Evolutionary conservation across 2,797 vertebrate species (phyloP).

Genomic region (Sciurus carolinensis): DNA sequence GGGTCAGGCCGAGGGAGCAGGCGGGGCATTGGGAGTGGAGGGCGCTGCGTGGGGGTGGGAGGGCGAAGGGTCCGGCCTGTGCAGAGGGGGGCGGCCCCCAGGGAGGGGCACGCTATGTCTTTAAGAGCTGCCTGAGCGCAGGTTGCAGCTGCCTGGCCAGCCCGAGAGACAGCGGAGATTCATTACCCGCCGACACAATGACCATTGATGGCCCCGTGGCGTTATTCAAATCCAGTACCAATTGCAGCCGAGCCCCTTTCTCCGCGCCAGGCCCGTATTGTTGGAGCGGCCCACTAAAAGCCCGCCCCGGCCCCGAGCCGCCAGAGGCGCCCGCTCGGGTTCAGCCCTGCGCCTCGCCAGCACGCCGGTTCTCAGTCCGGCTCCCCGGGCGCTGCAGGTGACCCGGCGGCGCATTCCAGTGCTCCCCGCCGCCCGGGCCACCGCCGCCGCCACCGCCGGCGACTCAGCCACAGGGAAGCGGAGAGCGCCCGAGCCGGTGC

Average conservation of each 20-base stretch:
- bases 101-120: slow-evolving; percentile 92
- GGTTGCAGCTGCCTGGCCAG: slow-evolving; percentile 96
- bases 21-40: slow-evolving; percentile 70
- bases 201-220: slow-evolving; percentile 99
- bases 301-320: slow-evolving; percentile 91
- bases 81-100: slow-evolving; percentile 68
- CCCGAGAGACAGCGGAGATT: slow-evolving; percentile 98
- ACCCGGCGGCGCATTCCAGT: slow-evolving; percentile 84
- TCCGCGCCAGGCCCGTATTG: slow-evolving; percentile 95
- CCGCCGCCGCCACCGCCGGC: slow-evolving; percentile 49
- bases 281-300: slow-evolving; percentile 94
- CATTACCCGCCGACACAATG: slow-evolving; percentile 99
- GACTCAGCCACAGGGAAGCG: slow-evolving; percentile 75
- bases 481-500: slow-evolving; percentile 84
- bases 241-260: slow-evolving; percentile 97
- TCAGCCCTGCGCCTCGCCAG: slow-evolving; percentile 82
- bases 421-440: slow-evolving; percentile 74
- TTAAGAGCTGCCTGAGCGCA: slow-evolving; percentile 97
- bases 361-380: slow-evolving; percentile 76
- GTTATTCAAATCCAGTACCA: slow-evolving; percentile 99
- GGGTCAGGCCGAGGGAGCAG: slow-evolving; percentile 74
- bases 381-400: slow-evolving; percentile 83
- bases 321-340: slow-evolving; percentile 89
- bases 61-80: slow-evolving; percentile 69
- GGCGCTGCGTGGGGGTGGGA: slow-evolving; percentile 69